Base-by-base conservation (phyloP, 2,113 vertebrate genomes). In the Otocyon megalotis region DNA sequence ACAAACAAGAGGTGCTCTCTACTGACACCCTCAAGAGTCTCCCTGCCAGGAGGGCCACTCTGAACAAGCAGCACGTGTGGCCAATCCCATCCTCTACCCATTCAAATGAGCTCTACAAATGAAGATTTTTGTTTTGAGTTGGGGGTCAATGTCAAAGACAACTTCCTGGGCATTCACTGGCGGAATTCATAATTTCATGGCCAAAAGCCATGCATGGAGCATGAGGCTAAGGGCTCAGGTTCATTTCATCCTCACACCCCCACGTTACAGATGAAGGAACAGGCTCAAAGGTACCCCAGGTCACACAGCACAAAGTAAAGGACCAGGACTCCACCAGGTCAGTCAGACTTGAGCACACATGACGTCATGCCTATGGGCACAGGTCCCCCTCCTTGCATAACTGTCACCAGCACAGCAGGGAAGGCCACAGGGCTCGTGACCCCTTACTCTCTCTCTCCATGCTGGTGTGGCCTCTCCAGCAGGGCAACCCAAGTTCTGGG, bases 311-410 rank as follows among this genome's bases (percentile, higher is more conserved):
- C 10, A 30, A 82, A n/a, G 20, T 3, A 12, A 94, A 20, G 67
- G 13, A 60, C 13, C 28, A 16, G n/a, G 19, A 4, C 22, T 48
- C 13, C 32, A 11, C 2, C 74, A 50, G 62, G 67, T 20, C 54
- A 22, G 9, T 2, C 5, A 12, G 16, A 93, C 50, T 50, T 4
- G 1, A 0, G 48, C 2, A 9, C 19, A 4, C 7, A 0, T 1
- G 24, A 17, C 56, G 8, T 1, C 1, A 19, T 32, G 15, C 32
- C 85, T 83, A 17, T 13, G 6, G 35, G 35, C 50, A 48, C 10
- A 3, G 71, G 87, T 4, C 56, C 76, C 76, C 56, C 9, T 72
- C 48, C 14, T 12, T 28, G 28, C 9, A 72, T 60, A 13, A 28
- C 54, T 15, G 20, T 37, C 74, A 62, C 30, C 7, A 3, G 48